Conservation (phyloP, 2,113 vertebrate species). For the Dryoscopus gambensis region DNA sequence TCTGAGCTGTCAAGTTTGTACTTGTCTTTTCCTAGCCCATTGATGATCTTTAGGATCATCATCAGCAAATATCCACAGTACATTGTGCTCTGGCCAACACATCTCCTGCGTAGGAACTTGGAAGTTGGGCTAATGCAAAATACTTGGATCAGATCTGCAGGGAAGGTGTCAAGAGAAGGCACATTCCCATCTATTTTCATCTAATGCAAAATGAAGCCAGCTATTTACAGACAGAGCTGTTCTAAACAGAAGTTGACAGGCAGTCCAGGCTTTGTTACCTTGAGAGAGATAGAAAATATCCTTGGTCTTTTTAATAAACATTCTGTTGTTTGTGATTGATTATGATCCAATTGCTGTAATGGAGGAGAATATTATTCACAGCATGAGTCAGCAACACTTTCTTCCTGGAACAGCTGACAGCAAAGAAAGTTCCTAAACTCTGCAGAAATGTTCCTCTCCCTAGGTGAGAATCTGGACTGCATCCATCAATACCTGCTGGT, state of each 20-base stretch:
- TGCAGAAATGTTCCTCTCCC: background rate
- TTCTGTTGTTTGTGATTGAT: constrained; percentile 43
- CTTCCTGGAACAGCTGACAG: constrained; percentile 38
- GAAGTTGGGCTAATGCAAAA: background rate
- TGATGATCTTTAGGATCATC: background rate
- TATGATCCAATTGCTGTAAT: constrained; percentile 58
- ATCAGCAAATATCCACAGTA: background rate
- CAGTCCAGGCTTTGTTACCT: constrained; percentile 27
- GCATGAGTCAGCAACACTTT: constrained; percentile 62
- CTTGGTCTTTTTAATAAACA: constrained; percentile 44
- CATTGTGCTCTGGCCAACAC: background rate
- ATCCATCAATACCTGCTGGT: background rate
- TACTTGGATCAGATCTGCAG: background rate
- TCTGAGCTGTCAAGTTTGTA: background rate
- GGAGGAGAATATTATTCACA: constrained; percentile 46
- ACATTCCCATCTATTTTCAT: background rate
- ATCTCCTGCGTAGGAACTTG: background rate
- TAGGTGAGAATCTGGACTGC: background rate
- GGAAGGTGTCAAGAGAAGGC: constrained; percentile 18
- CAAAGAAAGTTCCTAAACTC: constrained; percentile 42
- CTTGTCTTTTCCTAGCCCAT: background rate
- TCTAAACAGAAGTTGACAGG: background rate
- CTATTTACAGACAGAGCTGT: constrained; percentile 20
- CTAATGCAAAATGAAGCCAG: background rate
- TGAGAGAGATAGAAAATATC: constrained; percentile 21